Evolutionary conservation across 2,888 invertebrate genomes (phyloP).

Genomic region (Metellina segmentata): DNA sequence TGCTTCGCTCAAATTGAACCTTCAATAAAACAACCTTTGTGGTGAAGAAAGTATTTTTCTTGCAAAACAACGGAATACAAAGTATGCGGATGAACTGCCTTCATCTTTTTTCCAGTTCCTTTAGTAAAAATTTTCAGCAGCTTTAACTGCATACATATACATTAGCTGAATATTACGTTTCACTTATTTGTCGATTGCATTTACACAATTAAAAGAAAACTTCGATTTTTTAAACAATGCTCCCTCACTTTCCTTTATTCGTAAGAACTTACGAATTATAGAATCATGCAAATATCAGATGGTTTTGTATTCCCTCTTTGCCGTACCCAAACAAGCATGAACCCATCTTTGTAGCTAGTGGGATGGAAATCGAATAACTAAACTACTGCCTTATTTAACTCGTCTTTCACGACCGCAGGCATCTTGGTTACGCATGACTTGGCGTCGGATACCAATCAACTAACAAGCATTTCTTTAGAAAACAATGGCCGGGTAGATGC

Average conservation of each 20-base stretch:
- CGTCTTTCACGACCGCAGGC: conserved; percentile 27
- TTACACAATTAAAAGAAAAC: too few species aligned
- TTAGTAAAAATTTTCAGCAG: too few species aligned
- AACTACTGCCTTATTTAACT: conserved; percentile 47
- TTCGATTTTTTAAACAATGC: too few species aligned
- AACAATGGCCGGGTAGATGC: conserved; percentile 46
- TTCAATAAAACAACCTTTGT: not conserved
- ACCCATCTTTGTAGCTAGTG: not conserved
- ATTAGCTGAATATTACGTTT: too few species aligned
- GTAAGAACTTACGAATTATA: too few species aligned
- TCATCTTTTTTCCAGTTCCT: too few species aligned
- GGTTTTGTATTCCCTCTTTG: too few species aligned
- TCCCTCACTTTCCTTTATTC: too few species aligned
- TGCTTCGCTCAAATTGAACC: not conserved
- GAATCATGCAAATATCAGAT: too few species aligned
- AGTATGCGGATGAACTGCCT: not conserved
- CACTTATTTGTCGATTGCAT: too few species aligned
- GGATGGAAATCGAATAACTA: not conserved
- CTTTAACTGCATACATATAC: too few species aligned
- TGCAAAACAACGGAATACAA: not conserved
- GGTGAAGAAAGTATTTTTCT: not conserved
- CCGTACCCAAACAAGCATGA: too few species aligned
- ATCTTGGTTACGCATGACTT: conserved; percentile 35
- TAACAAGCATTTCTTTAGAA: conserved; percentile 18
- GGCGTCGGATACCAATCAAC: conserved; percentile 29